A percentile compares a stretch with the other conserved stretches of the same genome.
These are phyloP conservation scores for Streblospio benedicti DNA, from an alignment of 1,140 invertebrate species.

Conservation along the genomic window DNA sequence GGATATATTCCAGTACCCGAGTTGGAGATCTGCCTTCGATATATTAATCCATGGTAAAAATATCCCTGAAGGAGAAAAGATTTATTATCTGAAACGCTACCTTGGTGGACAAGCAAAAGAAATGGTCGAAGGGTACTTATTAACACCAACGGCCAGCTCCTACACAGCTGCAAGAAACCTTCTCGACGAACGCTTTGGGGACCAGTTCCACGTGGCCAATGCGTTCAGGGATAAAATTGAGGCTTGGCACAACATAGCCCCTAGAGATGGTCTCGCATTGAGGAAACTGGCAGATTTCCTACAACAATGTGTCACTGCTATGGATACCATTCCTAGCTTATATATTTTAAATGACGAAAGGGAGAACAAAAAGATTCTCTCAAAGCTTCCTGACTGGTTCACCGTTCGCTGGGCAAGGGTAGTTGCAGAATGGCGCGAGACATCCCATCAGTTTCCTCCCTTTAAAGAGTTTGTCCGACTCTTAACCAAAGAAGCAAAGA, in stretches of 20 bases:
- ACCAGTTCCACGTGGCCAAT: not conserved
- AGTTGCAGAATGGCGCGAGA: conserved; percentile 5
- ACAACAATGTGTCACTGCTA: conserved; percentile 20
- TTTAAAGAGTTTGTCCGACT: conserved; percentile 21
- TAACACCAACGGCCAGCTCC: no score
- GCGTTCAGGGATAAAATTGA: conserved; percentile 4
- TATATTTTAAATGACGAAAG: conserved; percentile 20
- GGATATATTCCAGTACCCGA: conserved; percentile 17
- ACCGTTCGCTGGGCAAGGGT: conserved; percentile 16
- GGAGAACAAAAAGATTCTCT: conserved; percentile 22
- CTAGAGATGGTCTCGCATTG: conserved; percentile 13
- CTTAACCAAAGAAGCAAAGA: conserved; percentile 19
- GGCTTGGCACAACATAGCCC: conserved; percentile 9
- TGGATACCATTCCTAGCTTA: conserved; percentile 4
- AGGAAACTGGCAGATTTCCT: conserved; percentile 21
- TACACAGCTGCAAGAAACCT: not conserved
- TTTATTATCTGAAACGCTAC: conserved; percentile 11
- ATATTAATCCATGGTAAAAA: not conserved
- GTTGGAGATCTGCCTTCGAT: conserved; percentile 4
- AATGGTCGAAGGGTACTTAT: conserved; percentile 1
- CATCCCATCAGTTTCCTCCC: conserved; percentile 15
- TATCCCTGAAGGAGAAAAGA: not conserved
- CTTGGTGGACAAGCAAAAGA: conserved; percentile 8
- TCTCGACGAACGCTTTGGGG: not conserved
- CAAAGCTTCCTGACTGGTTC: conserved; percentile 24